Percentiles rank a stretch among this genome's conserved stretches.
Conservation (phyloP, 2,888 invertebrate species). For the Tetramorium bicarinatum region DNA sequence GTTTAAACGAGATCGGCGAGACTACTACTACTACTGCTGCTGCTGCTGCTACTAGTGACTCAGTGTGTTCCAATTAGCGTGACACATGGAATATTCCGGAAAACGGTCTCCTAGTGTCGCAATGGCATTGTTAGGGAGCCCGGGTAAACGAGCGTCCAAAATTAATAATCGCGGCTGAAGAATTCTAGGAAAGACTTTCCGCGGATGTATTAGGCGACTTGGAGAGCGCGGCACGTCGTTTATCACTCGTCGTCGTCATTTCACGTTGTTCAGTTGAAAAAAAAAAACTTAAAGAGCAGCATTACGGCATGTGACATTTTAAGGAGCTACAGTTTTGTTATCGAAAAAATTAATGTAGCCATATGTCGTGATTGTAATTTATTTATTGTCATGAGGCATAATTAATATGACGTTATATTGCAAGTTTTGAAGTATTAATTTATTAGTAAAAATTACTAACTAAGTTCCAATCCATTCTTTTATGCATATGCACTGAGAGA, state of each 20-base stretch:
- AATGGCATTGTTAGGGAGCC: constrained; percentile 20
- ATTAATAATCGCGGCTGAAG: constrained; percentile 36
- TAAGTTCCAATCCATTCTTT: neutral
- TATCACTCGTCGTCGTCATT: neutral
- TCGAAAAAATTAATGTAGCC: neutral
- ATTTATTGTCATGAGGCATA: neutral
- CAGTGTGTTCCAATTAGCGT: constrained; percentile 31
- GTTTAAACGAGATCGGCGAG: constrained; percentile 15
- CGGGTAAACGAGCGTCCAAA: constrained; percentile 1
- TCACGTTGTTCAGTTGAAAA: constrained; percentile 7
- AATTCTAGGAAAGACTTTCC: constrained; percentile 28
- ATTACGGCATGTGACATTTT: neutral
- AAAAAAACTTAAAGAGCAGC: neutral
- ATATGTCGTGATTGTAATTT: neutral
- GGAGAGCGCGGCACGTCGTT: constrained; percentile 2
- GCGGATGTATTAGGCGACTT: neutral
- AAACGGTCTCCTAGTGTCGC: constrained; percentile 50
- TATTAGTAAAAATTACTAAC: neutral
- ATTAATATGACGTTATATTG: neutral
- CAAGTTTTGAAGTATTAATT: neutral
- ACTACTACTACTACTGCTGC: neutral
- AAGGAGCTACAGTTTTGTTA: neutral
- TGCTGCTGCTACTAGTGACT: constrained; percentile 18
- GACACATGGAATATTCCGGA: constrained; percentile 60
- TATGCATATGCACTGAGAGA: neutral